A percentile compares a stretch with the other conserved stretches of the same genome.
These are phyloP conservation scores for Microtus richardsoni DNA, from an alignment of 2,113 vertebrate genomes.

Conservation along the genomic window DNA sequence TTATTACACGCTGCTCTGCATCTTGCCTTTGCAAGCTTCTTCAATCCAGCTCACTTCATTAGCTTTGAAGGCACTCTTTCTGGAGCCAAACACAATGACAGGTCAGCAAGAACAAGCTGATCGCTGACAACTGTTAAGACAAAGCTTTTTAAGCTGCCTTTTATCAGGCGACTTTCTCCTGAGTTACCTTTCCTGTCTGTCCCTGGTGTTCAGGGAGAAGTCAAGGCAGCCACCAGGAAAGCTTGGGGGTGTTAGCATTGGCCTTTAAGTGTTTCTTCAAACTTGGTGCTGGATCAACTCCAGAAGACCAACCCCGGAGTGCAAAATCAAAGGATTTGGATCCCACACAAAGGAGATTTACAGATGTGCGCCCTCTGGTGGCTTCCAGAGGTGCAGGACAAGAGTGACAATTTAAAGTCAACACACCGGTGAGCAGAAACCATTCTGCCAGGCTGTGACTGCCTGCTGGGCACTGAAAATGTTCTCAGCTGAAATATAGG, in stretches of 20 bases:
- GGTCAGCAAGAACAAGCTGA: background rate
- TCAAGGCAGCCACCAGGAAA: background rate
- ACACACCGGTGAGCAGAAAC: background rate
- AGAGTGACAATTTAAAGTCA: background rate
- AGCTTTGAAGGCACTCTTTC: background rate
- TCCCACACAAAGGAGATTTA: background rate
- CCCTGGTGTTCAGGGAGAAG: background rate
- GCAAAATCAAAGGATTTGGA: background rate
- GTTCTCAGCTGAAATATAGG: background rate
- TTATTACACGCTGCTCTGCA: background rate
- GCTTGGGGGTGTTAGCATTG: background rate
- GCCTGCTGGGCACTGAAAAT: background rate
- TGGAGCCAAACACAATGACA: conserved; percentile 31
- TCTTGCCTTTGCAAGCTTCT: background rate
- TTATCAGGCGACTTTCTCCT: background rate
- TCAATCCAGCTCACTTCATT: background rate
- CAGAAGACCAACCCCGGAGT: background rate
- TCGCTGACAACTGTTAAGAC: conserved; percentile 23
- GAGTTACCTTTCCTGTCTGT: background rate
- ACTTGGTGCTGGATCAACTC: conserved; percentile 3
- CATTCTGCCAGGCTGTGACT: background rate
- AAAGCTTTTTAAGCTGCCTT: background rate
- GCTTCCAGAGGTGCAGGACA: conserved; percentile 48
- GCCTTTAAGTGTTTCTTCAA: background rate
- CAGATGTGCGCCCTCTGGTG: conserved; percentile 70